Conservation (phyloP, 2,888 invertebrate genomes). For the Bembecia ichneumoniformis region DNA sequence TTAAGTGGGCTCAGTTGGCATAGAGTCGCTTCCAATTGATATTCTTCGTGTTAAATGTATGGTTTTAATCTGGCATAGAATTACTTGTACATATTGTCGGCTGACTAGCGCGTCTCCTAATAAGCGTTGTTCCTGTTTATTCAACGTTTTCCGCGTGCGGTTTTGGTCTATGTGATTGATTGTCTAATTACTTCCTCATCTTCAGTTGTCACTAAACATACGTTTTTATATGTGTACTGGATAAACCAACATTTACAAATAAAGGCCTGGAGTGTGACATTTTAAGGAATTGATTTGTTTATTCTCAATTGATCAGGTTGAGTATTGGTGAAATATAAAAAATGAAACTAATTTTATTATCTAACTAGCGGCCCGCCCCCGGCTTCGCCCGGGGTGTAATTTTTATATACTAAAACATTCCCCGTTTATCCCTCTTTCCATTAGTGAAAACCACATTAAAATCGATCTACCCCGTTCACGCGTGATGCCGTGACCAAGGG, state of each 20-base stretch:
- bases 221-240: slow-evolving; percentile 8
- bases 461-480: too few relatives aligned
- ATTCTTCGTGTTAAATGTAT: slow-evolving; percentile 18
- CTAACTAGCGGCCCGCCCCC: too few relatives aligned
- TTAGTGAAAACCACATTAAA: too few relatives aligned
- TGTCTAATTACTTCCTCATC: slow-evolving; percentile 57
- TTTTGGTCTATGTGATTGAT: slow-evolving; percentile 42
- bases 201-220: slow-evolving; percentile 30
- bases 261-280: not conserved
- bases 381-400: too few relatives aligned
- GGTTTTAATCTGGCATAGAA: slow-evolving; percentile 15
- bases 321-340: too few relatives aligned
- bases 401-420: too few relatives aligned
- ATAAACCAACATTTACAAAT: not conserved
- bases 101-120: slow-evolving; percentile 18
- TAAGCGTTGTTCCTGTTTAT: slow-evolving; percentile 40
- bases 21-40: slow-evolving; percentile 5
- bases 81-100: slow-evolving; percentile 4
- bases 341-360: too few relatives aligned
- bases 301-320: too few relatives aligned
- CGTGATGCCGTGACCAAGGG: too few relatives aligned
- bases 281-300: too few relatives aligned
- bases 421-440: too few relatives aligned
- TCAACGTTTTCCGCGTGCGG: slow-evolving; percentile 45
- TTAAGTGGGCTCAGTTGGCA: slow-evolving; percentile 11